Conservation (phyloP, 1,140 invertebrate species). For the Formica selysi region DNA sequence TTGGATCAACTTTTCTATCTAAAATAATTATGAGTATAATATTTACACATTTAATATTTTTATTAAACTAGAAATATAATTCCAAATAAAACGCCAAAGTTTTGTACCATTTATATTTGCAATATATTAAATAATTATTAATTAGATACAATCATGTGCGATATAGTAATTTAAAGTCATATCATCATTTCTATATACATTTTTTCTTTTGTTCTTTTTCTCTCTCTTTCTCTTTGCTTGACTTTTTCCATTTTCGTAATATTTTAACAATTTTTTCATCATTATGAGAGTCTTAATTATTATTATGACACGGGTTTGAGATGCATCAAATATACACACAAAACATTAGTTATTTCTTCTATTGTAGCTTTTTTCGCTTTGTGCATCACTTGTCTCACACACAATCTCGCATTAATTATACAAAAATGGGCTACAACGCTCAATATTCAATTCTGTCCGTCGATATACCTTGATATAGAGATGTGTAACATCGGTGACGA, state of each 20-base stretch:
- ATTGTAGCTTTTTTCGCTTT: conserved; percentile 37
- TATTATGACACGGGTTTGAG: conserved; percentile 55
- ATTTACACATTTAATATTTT: neutral
- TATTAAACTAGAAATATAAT: neutral
- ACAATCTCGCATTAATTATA: conserved; percentile 38
- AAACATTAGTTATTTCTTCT: conserved; percentile 29
- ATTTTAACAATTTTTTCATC: conserved; percentile 57
- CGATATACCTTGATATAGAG: conserved; percentile 45
- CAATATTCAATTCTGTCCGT: conserved; percentile 22
- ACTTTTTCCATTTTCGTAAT: conserved; percentile 56
- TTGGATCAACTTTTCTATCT: no score
- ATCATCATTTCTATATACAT: conserved; percentile 78
- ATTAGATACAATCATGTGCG: conserved; percentile 81
- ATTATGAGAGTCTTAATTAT: conserved; percentile 49
- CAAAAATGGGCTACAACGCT: conserved; percentile 38
- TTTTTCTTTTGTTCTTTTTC: conserved; percentile 52
- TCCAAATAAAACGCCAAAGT: conserved; percentile 7
- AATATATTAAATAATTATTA: conserved; percentile 85
- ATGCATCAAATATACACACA: conserved; percentile 57
- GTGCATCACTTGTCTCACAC: neutral
- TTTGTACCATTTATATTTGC: conserved; percentile 78
- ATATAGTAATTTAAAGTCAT: conserved; percentile 80
- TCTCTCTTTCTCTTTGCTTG: conserved; percentile 48
- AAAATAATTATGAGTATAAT: neutral
- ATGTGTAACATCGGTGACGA: conserved; percentile 32